Percentiles rank a stretch among this genome's conserved stretches.
Evolutionary conservation across 2,797 vertebrate species (phyloP).

Genomic region (Podarcis lilfordi): DNA sequence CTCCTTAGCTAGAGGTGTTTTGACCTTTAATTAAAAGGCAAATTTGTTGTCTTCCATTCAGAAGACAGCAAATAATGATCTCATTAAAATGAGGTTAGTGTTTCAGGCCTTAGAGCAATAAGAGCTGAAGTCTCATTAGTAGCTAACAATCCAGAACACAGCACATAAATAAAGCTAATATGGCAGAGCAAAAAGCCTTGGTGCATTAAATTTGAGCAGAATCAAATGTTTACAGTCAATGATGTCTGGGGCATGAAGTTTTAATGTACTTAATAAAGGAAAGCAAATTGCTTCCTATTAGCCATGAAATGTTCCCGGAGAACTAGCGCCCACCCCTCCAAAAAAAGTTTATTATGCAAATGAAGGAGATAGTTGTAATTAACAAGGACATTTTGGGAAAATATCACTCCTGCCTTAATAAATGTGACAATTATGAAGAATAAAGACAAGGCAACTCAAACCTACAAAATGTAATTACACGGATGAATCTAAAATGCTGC

Average conservation of each 20-base stretch:
- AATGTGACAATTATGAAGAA: conserved; percentile 71
- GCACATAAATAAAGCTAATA: conserved; percentile 84
- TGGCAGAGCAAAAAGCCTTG: conserved; percentile 77
- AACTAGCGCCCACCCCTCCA: conserved; percentile 60
- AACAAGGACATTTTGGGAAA: conserved; percentile 71
- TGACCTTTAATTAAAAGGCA: conserved; percentile 88
- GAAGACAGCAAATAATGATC: conserved; percentile 95
- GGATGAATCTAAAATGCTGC: conserved; percentile 63
- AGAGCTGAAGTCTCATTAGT: conserved; percentile 82
- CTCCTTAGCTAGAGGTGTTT: conserved; percentile 78
- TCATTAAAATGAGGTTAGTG: conserved; percentile 91
- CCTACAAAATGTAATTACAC: conserved; percentile 62
- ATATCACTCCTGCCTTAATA: conserved; percentile 70
- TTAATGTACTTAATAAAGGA: conserved; percentile 82
- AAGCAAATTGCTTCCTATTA: conserved; percentile 83
- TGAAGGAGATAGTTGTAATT: conserved; percentile 74
- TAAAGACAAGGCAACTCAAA: conserved; percentile 66
- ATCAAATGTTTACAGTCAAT: conserved; percentile 81
- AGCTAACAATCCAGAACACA: conserved; percentile 83
- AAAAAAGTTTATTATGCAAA: conserved; percentile 78
- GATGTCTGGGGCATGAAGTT: conserved; percentile 80
- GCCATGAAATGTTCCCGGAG: conserved; percentile 75
- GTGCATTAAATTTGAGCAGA: conserved; percentile 84
- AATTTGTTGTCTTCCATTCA: conserved; percentile 88
- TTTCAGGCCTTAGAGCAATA: conserved; percentile 79